Evolutionary conservation across 2,797 vertebrate species (phyloP).

Genomic region (Pangasius krempfi): DNA sequence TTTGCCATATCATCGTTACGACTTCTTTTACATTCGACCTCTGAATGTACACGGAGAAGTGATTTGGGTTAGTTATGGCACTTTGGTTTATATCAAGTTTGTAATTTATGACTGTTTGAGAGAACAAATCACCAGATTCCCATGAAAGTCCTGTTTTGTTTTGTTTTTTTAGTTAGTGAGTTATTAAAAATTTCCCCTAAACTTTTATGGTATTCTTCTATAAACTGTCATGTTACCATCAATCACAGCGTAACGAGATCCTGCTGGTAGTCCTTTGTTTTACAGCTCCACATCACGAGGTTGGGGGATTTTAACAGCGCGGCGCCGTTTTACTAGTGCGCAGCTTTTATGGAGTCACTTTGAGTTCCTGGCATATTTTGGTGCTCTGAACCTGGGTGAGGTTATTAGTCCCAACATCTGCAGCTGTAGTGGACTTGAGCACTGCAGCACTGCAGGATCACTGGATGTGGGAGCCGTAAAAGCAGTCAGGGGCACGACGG

Average conservation of each 20-base stretch:
- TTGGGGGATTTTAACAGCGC: conserved; percentile 70
- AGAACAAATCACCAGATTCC: background rate
- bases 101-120: background rate
- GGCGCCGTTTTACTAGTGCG: conserved; percentile 64
- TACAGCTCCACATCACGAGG: conserved; percentile 68
- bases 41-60: background rate
- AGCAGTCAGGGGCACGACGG: conserved; percentile 18
- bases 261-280: conserved; percentile 71
- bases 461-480: conserved; percentile 31
- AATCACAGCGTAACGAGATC: conserved; percentile 37
- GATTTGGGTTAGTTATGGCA: conserved; percentile 2
- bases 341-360: conserved; percentile 71
- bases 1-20: background rate
- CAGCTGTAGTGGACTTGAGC: conserved; percentile 18
- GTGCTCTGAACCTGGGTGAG: conserved; percentile 47
- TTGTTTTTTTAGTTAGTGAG: background rate
- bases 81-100: conserved; percentile 9
- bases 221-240: conserved; percentile 49
- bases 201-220: background rate
- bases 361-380: conserved; percentile 69
- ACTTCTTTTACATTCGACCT: background rate
- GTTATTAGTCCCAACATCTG: conserved; percentile 69
- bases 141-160: no score
- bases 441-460: conserved; percentile 19
- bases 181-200: conserved; percentile 14